Conservation (phyloP, 2,113 vertebrate species). For the human (Homo sapiens) region GRCh38 chr15:59148501-59149000, state of each 20-base stretch:
- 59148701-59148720: slow-evolving; percentile 44
- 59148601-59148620: neutral
- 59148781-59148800: neutral
- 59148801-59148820: neutral
- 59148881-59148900: neutral
- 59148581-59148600: slow-evolving; percentile 3
- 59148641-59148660: slow-evolving; percentile 70
- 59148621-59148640: slow-evolving; percentile 13
- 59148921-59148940: neutral
- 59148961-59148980: neutral
- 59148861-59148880: slow-evolving; percentile 1
- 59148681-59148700: slow-evolving; percentile 52
- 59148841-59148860: slow-evolving; percentile 13
- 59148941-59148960: neutral
- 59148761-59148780: neutral
- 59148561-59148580: slow-evolving; percentile 67
- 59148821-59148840: neutral
- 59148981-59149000: neutral
- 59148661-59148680: slow-evolving; percentile 49
- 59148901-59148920: neutral
- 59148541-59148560: slow-evolving; percentile 74
- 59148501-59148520: slow-evolving; percentile 60
- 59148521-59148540: slow-evolving; percentile 71
- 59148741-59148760: neutral
- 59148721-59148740: neutral